Evolutionary conservation across 1,140 invertebrate species (phyloP), one percentile per base, ranked within the genome.

Genomic region (Doryteuthis pealeii): DNA sequence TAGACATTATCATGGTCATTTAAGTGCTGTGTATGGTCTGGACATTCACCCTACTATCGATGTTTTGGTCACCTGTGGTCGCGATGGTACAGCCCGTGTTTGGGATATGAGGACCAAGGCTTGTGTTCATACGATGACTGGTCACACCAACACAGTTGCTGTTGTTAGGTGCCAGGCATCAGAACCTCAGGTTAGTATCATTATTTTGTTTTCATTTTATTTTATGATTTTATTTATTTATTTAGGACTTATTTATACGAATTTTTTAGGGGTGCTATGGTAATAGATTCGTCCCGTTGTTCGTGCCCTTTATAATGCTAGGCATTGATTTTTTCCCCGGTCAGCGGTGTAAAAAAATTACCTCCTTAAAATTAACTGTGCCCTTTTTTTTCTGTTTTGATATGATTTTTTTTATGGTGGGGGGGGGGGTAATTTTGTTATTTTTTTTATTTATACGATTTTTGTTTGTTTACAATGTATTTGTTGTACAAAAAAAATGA

Each of bases 21-120:
- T 99, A 66, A 99, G 96, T 79, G 98, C 97, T 0, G 95, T 98
- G 31, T 98, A 99, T 89, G 92, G 94, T 0, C 89, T 99, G 78
- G 93, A 95, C 18, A 89, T 99, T 28, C 98, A 99, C 90, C 98
- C 98, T 8, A 95, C 93, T 5, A 93, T 99, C 74, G 98, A 99
- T 90, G 92, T 99, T 32, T 89, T 99, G 69, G 91, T 98, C 31
- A 95, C 97, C 10, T 95, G 95, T 73, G 97, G 97, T 0, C 90
- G 98, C 77, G 98, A 99, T 90, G 95, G 95, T 0, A 97, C 96
- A 0, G 96, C 95, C 0, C 90, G 98, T 77, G 86, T 91, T 49
- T 99, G 98, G 98, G 98, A 99, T 88, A 97, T 99, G 93, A 90
- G 98, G 71, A 99, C 96, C 1, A 99, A 99, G 89, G 96, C 96